Evolutionary conservation across 2,113 vertebrate genomes (phyloP), one percentile per base, ranked within the genome.

Genomic region (Rhinopomastus cyanomelas): DNA sequence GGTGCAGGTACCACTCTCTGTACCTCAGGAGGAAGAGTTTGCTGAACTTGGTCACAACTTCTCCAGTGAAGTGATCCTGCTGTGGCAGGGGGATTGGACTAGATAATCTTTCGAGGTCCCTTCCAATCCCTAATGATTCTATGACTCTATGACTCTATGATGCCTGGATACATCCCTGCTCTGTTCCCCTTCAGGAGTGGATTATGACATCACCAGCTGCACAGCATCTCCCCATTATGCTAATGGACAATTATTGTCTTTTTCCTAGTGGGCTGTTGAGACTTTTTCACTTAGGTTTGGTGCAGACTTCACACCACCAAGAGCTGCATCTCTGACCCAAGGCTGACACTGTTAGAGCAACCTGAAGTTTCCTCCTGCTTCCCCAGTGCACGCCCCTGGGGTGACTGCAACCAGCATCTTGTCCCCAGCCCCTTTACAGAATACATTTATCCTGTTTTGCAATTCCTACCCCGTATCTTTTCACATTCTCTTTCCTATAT

Each of bases 81-180:
- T n/a, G n/a, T n/a, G n/a, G n/a, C n/a, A n/a, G n/a, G n/a, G n/a
- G n/a, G n/a, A n/a, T n/a, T n/a, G n/a, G n/a, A n/a, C n/a, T n/a
- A n/a, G n/a, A n/a, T n/a, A n/a, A n/a, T n/a, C n/a, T n/a, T n/a
- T n/a, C n/a, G n/a, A n/a, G n/a, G n/a, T n/a, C n/a, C n/a, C n/a
- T n/a, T n/a, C n/a, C n/a, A n/a, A n/a, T n/a, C n/a, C n/a, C n/a
- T n/a, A n/a, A n/a, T n/a, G n/a, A n/a, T n/a, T n/a, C n/a, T n/a
- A n/a, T n/a, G n/a, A n/a, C n/a, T n/a, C n/a, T n/a, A n/a, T n/a
- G n/a, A n/a, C n/a, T n/a, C n/a, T n/a, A n/a, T n/a, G n/a, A n/a
- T n/a, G n/a, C n/a, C n/a, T n/a, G n/a, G 29, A 44, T 27, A 25
- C 17, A 59, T 1, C 8, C 29, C 32, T 1, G 0, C 6, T 39